phyloP scores from a whole-genome alignment of 2,888 invertebrate species.

The Cephus pygmeus region DNA sequence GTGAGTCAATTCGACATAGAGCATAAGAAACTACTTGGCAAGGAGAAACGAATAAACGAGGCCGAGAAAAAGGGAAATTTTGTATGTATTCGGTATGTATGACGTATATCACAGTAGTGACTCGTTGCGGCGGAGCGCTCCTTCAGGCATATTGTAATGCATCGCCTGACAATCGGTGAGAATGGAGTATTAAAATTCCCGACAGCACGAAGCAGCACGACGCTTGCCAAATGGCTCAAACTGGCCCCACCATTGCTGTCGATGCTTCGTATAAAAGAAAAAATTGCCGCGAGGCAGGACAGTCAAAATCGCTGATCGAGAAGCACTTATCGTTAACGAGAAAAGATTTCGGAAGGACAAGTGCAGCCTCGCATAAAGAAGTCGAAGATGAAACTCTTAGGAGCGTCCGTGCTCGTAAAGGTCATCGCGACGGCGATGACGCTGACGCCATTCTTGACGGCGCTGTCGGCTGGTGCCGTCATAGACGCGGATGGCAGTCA shows the following conservation, averaged over 20 bases:
- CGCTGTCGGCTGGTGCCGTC: slow-evolving; percentile 5
- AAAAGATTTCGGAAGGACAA: neutral
- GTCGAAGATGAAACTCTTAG: slow-evolving; percentile 36
- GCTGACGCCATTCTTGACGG: slow-evolving; percentile 14
- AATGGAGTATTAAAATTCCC: slow-evolving; percentile 59
- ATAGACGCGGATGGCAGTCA: neutral
- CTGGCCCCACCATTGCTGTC: slow-evolving; percentile 53
- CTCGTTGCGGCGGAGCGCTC: too few species aligned
- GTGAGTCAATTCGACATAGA: too few species aligned
- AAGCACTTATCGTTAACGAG: slow-evolving; percentile 10
- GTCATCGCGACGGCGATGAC: slow-evolving; percentile 14
- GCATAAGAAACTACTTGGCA: too few species aligned
- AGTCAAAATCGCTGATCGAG: slow-evolving; percentile 49
- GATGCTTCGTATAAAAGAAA: slow-evolving; percentile 58
- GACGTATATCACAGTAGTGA: too few species aligned
- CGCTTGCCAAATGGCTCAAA: slow-evolving; percentile 64
- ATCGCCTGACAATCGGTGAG: slow-evolving; percentile 32
- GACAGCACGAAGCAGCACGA: slow-evolving; percentile 43
- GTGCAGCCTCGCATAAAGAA: neutral
- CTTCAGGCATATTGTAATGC: slow-evolving; percentile 44
- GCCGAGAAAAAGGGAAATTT: too few species aligned
- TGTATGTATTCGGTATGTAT: too few species aligned
- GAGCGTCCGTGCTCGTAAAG: too few species aligned
- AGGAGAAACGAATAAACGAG: too few species aligned
- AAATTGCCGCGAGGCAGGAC: slow-evolving; percentile 48